A percentile compares a stretch with the other conserved stretches of the same genome.
phyloP scores from a whole-genome alignment of 2,113 vertebrate species.

The Egretta garzetta region DNA sequence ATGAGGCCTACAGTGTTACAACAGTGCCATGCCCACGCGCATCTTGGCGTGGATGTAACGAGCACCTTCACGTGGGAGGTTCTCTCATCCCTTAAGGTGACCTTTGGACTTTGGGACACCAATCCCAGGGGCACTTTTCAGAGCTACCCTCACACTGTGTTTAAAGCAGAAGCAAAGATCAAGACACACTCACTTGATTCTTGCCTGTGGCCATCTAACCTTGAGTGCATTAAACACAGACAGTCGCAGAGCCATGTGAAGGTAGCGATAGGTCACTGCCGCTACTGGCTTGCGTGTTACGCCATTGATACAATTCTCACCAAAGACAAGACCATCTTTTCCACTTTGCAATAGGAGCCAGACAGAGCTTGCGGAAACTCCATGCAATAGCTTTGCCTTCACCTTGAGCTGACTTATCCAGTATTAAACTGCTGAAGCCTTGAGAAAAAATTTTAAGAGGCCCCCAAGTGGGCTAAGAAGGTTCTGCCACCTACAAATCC shows the following conservation, averaged over 20 bases:
- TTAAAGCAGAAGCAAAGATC: neutral
- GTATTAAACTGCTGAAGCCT: neutral
- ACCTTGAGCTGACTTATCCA: neutral
- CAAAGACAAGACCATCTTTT: constrained; percentile 64
- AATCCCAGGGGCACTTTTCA: neutral
- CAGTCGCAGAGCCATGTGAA: neutral
- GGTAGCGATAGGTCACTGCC: neutral
- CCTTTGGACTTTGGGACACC: neutral
- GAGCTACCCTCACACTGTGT: constrained; percentile 20
- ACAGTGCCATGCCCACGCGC: neutral
- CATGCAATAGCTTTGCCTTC: constrained; percentile 47
- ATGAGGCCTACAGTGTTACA: neutral
- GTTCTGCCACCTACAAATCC: neutral
- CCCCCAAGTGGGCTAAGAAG: neutral
- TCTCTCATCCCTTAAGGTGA: neutral
- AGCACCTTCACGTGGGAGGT: neutral
- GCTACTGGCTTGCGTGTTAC: neutral
- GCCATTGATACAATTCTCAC: constrained; percentile 25
- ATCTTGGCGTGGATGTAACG: neutral
- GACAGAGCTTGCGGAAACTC: neutral
- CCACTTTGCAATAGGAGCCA: constrained; percentile 34
- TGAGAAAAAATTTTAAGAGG: neutral
- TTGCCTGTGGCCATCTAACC: constrained; percentile 1
- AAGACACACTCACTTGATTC: neutral
- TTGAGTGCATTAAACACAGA: neutral